A percentile compares a stretch with the other conserved stretches of the same genome.
These are phyloP conservation scores for Punctoribates punctum DNA, from an alignment of 2,888 invertebrate species.

Conservation along the genomic window DNA sequence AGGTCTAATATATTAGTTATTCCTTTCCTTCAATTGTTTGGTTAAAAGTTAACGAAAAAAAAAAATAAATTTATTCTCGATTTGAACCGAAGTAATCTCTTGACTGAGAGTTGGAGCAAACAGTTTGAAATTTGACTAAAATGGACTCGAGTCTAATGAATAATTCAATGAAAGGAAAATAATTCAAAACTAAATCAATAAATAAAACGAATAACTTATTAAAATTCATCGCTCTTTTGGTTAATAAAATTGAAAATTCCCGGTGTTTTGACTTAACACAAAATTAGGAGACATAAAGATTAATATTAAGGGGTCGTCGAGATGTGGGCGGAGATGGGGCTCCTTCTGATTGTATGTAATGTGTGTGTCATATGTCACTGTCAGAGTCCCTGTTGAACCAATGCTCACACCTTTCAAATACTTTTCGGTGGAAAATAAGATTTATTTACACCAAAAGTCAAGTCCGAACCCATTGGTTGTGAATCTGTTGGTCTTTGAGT, in stretches of 20 bases:
- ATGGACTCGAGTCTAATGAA: background rate
- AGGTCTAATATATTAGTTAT: no score
- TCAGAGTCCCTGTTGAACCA: background rate
- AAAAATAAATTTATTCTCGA: background rate
- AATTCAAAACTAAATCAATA: constrained; percentile 16
- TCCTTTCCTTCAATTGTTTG: background rate
- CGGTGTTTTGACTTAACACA: background rate
- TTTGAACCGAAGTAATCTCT: background rate
- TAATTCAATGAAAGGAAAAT: background rate
- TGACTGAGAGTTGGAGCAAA: background rate
- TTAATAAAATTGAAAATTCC: background rate
- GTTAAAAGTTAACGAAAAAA: background rate
- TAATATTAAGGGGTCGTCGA: background rate
- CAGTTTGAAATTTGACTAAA: no score
- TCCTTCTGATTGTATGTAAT: background rate
- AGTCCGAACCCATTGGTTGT: background rate
- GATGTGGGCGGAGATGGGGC: constrained; percentile 22
- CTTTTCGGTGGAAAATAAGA: background rate
- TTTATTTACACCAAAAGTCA: background rate
- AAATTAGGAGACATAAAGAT: background rate
- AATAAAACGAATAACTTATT: constrained; percentile 12
- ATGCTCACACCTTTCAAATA: constrained; percentile 17
- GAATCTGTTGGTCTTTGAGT: background rate
- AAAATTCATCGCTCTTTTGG: constrained; percentile 9
- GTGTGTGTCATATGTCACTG: constrained; percentile 21